Base-by-base conservation (phyloP, 2,113 vertebrate genomes). In the Cyprinodon brontotheroides region DNA sequence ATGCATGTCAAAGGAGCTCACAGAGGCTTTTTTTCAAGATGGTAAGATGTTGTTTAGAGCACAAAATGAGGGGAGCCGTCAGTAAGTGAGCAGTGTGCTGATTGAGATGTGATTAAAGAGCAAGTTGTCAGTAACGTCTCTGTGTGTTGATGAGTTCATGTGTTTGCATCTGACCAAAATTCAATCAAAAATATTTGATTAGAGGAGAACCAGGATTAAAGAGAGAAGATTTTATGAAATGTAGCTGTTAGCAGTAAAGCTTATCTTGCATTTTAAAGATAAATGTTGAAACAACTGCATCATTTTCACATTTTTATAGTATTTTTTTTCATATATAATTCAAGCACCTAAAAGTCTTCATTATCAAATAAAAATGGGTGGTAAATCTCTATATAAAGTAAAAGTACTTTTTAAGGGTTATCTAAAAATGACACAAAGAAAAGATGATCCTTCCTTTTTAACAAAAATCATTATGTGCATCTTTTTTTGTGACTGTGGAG, bases 1-100 rank as follows among this genome's bases (percentile, higher is more conserved):
- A 92, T 91, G 79, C 86, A 74, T 91, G 92, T 92, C 92, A 92
- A 83, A 85, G 88, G 76, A 88, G 87, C 82, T 89, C 81, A 65
- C 80, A 79, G 71, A 87, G 80, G 78, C 80, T 79, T 91, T 91
- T 86, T 89, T 80, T 75, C 20, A 78, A 64, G 81, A 75, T 1
- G 78, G 75, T 81, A 86, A 86, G 87, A 91, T 77, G 86, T 81
- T 89, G 86, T 91, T 89, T 78, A 14, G 83, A 78, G 84, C 67
- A 91, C 87, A 91, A 91, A 89, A 84, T 73, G 68, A 88, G 77
- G 81, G 82, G 82, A 77, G 84, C 76, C 73, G 72, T 85, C 79
- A 71, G 43, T 75, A 84, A 57, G 50, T 57, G 50, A 57, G 67
- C 37, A 72, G 80, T 82, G 63, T 9, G 72, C 65, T 67, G 76